Evolutionary conservation across 2,797 vertebrate genomes (phyloP).

Genomic region (Amazona finschi): DNA sequence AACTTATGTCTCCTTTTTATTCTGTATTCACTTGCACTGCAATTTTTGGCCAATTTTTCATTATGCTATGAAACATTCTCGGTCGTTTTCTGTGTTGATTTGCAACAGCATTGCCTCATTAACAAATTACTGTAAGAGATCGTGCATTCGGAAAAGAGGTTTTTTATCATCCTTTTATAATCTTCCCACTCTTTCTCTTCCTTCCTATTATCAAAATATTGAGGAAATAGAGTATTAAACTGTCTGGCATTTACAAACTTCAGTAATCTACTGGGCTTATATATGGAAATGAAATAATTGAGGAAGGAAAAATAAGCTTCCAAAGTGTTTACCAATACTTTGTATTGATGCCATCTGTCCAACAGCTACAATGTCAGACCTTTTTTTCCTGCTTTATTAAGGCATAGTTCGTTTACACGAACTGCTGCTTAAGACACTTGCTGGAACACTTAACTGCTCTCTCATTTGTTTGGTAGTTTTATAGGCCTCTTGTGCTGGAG

Average conservation of each 20-base stretch:
- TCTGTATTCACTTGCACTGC: constrained; percentile 37
- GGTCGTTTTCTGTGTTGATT: constrained; percentile 43
- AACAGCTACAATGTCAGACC: constrained; percentile 23
- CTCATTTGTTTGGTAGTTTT: constrained; percentile 75
- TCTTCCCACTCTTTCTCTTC: constrained; percentile 16
- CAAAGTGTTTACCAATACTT: constrained; percentile 59
- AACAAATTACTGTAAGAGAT: constrained; percentile 41
- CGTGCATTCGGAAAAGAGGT: neutral
- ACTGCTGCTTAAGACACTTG: constrained; percentile 69
- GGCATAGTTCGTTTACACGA: constrained; percentile 60
- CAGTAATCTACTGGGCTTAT: neutral
- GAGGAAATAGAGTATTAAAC: constrained; percentile 16
- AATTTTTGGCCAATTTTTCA: constrained; percentile 47
- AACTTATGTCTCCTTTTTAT: constrained; percentile 57
- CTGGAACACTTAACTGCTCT: constrained; percentile 69
- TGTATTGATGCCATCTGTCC: constrained; percentile 66
- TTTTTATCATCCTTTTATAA: constrained; percentile 28
- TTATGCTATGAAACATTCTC: neutral
- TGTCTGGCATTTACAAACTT: constrained; percentile 6
- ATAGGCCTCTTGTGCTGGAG: constrained; percentile 72
- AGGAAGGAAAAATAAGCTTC: constrained; percentile 59
- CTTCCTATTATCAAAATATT: constrained; percentile 36
- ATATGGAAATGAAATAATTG: constrained; percentile 24
- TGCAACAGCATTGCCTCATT: constrained; percentile 43
- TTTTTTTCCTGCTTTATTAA: constrained; percentile 54